Evolutionary conservation across 2,888 invertebrate genomes (phyloP), one percentile per base, ranked within the genome.

Genomic region (Hirudinaria manillensis): DNA sequence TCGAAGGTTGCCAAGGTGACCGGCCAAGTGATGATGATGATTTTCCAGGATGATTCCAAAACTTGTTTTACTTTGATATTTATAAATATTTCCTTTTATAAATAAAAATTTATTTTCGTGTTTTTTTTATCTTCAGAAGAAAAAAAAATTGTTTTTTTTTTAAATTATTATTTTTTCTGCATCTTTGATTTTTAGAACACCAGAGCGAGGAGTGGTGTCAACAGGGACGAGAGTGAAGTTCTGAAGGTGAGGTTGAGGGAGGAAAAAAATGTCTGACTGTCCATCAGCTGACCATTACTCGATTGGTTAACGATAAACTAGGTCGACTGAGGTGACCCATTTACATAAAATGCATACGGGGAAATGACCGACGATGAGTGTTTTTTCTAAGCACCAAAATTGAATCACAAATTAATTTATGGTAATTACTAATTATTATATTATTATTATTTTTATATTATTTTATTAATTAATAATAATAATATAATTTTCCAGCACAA

Each of bases 1-100:
- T 81, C 81, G 76, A 80, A 82, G 76, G 78, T 79, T 19, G 79
- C 83, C 71, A 83, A 84, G 81, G 83, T 83, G 77, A 76, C 32
- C 27, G 3, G 10, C 13, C 45, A 16, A 7, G 13, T 1, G 45
- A 45, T 16, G 45, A 7, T n/a, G n/a, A n/a, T n/a, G n/a, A n/a
- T n/a, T n/a, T n/a, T n/a, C n/a, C n/a, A n/a, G n/a, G n/a, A n/a
- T n/a, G n/a, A n/a, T n/a, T n/a, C 21, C 13, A 53, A 16, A 16
- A 53, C 53, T 53, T 53, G 53, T 53, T 53, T 53, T 53, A 53
- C 53, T n/a, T n/a, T n/a, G n/a, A n/a, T n/a, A n/a, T n/a, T n/a
- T n/a, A n/a, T n/a, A n/a, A n/a, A n/a, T n/a, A n/a, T n/a, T n/a
- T n/a, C n/a, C n/a, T n/a, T n/a, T n/a, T n/a, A n/a, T n/a, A n/a